Conservation (phyloP, 1,140 invertebrate genomes). For the Temnothorax curvispinosus region DNA sequence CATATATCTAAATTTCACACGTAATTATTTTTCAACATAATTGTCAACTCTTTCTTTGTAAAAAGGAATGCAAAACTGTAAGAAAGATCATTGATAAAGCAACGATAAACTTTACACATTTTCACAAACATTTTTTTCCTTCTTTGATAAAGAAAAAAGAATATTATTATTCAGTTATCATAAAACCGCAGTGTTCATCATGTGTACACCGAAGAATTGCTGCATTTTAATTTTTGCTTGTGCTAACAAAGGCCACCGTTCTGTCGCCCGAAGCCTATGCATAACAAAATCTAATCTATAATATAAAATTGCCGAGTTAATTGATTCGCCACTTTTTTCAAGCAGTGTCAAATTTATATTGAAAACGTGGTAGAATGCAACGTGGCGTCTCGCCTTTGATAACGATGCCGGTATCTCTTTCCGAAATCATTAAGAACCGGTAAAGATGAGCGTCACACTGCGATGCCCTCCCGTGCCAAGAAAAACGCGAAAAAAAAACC, state of each 20-base stretch:
- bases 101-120: background rate
- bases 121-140: background rate
- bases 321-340: background rate
- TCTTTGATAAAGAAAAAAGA: background rate
- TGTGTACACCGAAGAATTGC: background rate
- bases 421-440: slow-evolving; percentile 32
- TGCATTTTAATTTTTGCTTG: background rate
- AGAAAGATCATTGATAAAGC: background rate
- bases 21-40: background rate
- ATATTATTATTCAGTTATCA: background rate
- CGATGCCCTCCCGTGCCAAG: slow-evolving; percentile 31
- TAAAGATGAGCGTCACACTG: slow-evolving; percentile 27
- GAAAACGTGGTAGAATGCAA: background rate
- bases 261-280: background rate
- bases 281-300: background rate
- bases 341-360: background rate
- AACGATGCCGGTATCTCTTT: slow-evolving; percentile 7
- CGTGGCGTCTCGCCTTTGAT: background rate
- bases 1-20: background rate
- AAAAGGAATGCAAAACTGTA: background rate
- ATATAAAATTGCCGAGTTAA: background rate
- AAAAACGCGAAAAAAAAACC: slow-evolving; percentile 41
- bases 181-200: background rate
- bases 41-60: background rate
- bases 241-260: background rate